Conservation (phyloP, 92 coral and sea anemone species). For the Scolanthus callimorphus region DNA sequence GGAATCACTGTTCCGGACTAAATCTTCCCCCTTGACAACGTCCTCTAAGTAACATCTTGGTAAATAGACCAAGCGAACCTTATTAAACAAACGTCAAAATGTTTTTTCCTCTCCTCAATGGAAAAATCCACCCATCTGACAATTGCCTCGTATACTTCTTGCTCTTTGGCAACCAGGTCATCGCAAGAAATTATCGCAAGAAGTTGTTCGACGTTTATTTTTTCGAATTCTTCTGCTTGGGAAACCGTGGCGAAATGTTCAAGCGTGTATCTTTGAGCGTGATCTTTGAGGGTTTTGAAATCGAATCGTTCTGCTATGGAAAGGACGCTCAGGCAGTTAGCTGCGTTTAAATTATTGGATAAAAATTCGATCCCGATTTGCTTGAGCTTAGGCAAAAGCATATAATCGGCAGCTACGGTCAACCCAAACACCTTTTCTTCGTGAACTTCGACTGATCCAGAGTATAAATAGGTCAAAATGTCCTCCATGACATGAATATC, state of each 20-base stretch:
- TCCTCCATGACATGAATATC: constrained; percentile 56
- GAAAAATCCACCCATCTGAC: constrained; percentile 71
- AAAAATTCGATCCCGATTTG: constrained; percentile 65
- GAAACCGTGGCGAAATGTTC: constrained; percentile 75
- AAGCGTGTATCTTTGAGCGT: constrained; percentile 68
- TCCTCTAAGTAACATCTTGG: constrained; percentile 68
- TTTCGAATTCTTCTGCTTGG: constrained; percentile 55
- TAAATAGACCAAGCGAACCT: constrained; percentile 63
- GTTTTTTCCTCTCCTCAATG: constrained; percentile 51
- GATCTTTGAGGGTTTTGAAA: constrained; percentile 55
- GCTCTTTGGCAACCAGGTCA: constrained; percentile 85
- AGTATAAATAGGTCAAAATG: constrained; percentile 66
- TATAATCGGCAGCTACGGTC: constrained; percentile 71
- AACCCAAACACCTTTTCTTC: constrained; percentile 62
- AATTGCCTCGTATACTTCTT: constrained; percentile 77
- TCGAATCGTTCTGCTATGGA: constrained; percentile 80
- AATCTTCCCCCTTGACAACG: constrained; percentile 58
- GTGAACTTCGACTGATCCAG: constrained; percentile 47
- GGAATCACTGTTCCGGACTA: constrained; percentile 52
- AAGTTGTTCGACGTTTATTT: constrained; percentile 61
- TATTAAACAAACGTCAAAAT: constrained; percentile 60
- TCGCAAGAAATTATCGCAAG: constrained; percentile 82
- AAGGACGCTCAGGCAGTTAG: constrained; percentile 77
- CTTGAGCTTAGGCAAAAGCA: constrained; percentile 59
- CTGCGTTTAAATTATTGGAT: constrained; percentile 58